A percentile compares a stretch with the other conserved stretches of the same genome.
Conservation (phyloP, 2,888 invertebrate genomes). For the Drosophila neonasuta region DNA sequence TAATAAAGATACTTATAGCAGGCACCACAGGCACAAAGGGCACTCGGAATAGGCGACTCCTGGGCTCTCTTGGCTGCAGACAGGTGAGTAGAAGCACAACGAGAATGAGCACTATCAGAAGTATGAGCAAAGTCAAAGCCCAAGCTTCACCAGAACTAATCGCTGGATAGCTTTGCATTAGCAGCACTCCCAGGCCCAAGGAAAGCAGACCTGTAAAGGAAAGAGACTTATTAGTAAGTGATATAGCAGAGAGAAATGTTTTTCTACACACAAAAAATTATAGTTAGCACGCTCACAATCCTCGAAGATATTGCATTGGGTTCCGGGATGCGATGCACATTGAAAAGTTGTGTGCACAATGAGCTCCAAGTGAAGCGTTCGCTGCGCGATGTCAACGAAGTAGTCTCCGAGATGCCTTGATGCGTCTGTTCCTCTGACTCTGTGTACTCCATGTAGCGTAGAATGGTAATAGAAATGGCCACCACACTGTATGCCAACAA, state of each 20-base stretch:
- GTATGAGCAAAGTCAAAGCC: constrained; percentile 66
- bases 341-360: constrained; percentile 74
- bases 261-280: constrained; percentile 74
- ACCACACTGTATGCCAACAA: constrained; percentile 94
- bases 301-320: constrained; percentile 75
- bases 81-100: constrained; percentile 75
- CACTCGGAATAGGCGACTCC: constrained; percentile 84
- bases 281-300: constrained; percentile 76
- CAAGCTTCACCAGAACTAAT: constrained; percentile 69
- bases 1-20: constrained; percentile 90
- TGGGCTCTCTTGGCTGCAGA: constrained; percentile 78
- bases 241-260: no score
- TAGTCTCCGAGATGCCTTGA: constrained; percentile 58
- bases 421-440: constrained; percentile 42
- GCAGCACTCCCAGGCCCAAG: constrained; percentile 72
- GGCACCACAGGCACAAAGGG: constrained; percentile 93
- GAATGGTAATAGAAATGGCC: constrained; percentile 91
- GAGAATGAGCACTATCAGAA: constrained; percentile 63
- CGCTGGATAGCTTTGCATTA: constrained; percentile 73
- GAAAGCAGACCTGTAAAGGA: constrained; percentile 70
- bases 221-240: not conserved
- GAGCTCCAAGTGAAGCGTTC: constrained; percentile 64
- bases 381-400: constrained; percentile 66
- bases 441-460: constrained; percentile 83
- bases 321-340: constrained; percentile 63